These are phyloP conservation scores for Esox niger DNA, from an alignment of 2,113 vertebrate genomes.

Conservation along the genomic window DNA sequence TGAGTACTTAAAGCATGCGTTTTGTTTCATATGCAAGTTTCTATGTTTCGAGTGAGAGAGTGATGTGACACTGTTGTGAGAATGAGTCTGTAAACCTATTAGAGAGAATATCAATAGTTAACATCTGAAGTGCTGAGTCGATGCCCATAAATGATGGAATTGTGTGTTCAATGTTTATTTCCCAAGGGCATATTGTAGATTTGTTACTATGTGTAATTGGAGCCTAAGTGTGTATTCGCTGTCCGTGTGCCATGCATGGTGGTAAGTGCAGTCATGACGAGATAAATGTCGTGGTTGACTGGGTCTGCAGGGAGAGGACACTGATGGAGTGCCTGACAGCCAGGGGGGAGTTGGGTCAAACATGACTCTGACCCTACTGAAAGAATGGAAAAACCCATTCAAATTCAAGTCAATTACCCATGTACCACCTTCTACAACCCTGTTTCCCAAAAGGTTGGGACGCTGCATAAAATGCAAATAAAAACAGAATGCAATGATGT, in stretches of 20 bases:
- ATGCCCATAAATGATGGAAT: conserved; percentile 18
- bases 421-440: no score
- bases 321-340: conserved; percentile 51
- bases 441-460: no score
- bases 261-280: conserved; percentile 11
- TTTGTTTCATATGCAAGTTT: no score
- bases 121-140: conserved; percentile 10
- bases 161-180: conserved; percentile 3
- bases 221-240: conserved; percentile 7
- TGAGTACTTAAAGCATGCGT: neutral
- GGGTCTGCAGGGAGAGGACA: conserved; percentile 38
- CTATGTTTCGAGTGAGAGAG: no score
- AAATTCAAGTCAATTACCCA: no score
- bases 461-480: no score
- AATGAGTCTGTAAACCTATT: neutral
- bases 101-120: neutral
- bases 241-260: conserved; percentile 11
- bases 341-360: conserved; percentile 37
- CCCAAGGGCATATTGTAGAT: conserved; percentile 4
- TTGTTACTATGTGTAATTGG: conserved; percentile 28
- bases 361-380: conserved; percentile 22
- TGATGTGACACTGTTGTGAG: neutral
- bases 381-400: no score
- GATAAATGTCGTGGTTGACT: conserved; percentile 33
- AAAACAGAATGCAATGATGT: no score